These are phyloP conservation scores for Lithosia quadra DNA, from an alignment of 2,888 invertebrate species.

Conservation along the genomic window DNA sequence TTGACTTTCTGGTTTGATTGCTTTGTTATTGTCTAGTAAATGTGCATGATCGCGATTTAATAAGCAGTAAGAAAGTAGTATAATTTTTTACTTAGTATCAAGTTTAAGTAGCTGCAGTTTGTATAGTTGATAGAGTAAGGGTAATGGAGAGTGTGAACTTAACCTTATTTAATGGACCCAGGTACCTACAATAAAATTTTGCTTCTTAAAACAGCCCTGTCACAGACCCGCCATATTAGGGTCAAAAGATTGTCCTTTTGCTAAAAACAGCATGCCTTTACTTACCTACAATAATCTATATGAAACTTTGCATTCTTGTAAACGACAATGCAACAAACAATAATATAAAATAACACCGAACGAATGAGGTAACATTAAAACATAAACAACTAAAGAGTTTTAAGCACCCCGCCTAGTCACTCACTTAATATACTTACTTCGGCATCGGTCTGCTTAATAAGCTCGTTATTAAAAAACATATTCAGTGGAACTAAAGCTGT, in stretches of 20 bases:
- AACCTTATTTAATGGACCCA: no score
- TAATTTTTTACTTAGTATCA: background rate
- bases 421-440: constrained; percentile 22
- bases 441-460: constrained; percentile 32
- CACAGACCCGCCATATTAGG: background rate
- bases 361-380: constrained; percentile 25
- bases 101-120: background rate
- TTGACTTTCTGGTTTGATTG: background rate
- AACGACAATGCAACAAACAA: background rate
- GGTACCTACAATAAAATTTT: no score
- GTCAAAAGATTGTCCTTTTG: background rate
- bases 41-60: background rate
- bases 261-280: background rate
- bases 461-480: constrained; percentile 32
- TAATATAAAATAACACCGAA: constrained; percentile 22
- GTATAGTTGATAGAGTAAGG: background rate
- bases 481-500: constrained; percentile 22
- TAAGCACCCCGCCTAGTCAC: constrained; percentile 31
- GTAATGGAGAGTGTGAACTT: background rate
- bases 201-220: no score
- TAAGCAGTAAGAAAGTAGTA: background rate
- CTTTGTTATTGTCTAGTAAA: background rate
- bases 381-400: constrained; percentile 25
- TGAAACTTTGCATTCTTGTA: no score
- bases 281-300: no score